Evolutionary conservation across 2,797 vertebrate species (phyloP), one percentile per base, ranked within the genome.

Genomic region (Malacoctenus gilli): DNA sequence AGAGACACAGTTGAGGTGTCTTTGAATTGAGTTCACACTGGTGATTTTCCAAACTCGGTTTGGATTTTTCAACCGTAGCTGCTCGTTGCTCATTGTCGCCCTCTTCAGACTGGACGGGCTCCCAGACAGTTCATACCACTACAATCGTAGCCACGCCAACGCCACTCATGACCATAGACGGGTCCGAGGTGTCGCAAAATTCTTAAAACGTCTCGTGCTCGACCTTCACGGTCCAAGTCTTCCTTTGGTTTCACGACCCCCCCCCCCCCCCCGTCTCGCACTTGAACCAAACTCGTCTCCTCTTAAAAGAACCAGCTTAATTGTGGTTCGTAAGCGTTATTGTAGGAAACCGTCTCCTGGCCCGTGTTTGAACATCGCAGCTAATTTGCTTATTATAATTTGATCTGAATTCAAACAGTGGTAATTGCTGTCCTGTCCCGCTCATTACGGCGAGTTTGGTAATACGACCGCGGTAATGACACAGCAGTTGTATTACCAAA

Each of bases 301-400:
- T 4, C 41, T 53, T 57, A 37, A 28, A 68, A 54, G 41, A 18
- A 39, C 3, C 6, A 23, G 5, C 43, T 7, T 52, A 51, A 51
- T 48, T 36, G 68, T 25, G n/a, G 22, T 54, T 59, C 44, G 42
- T 54, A 62, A 61, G 31, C 25, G 38, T 54, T 64, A 54, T 67
- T 66, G 18, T 58, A 53, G 76, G 39, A 59, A 82, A 78, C 46
- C 49, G 56, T 58, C 53, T 60, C 67, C 15, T 5, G 10, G 54
- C 52, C 28, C 22, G 62, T 68, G 68, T 64, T 54, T 37, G 25
- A 75, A 64, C 75, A 81, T 59, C 48, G 41, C 14, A 35, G 57
- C 58, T 74, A 79, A 83, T 83, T 80, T 77, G 63, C 68, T 68
- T 58, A 77, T 80, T 71, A 59, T 68, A 74, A 82, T 85, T 72